Percentiles rank a stretch among this genome's conserved stretches.
Evolutionary conservation across 1,140 invertebrate species (phyloP).

Genomic region (Melanaphis sacchari): DNA sequence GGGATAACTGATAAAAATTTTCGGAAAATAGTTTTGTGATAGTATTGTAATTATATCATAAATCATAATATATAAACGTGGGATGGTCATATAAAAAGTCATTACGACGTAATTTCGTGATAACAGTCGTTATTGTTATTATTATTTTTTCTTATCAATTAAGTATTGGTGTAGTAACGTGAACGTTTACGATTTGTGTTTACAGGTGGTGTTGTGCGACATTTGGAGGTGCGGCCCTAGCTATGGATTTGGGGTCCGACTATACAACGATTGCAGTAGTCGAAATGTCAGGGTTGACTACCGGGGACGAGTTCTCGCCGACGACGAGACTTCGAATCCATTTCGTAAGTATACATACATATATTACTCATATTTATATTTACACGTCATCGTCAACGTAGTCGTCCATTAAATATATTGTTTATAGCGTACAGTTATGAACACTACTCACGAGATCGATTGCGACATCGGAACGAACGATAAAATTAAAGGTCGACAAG

Average conservation of each 20-base stretch:
- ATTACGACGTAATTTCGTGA: too few relatives aligned
- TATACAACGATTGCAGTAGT: conserved; percentile 70
- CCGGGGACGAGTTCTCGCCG: conserved; percentile 67
- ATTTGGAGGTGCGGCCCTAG: conserved; percentile 71
- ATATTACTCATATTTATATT: background rate
- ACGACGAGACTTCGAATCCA: conserved; percentile 63
- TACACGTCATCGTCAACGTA: background rate
- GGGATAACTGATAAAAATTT: background rate
- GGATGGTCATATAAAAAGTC: too few relatives aligned
- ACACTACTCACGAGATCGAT: background rate
- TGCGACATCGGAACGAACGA: background rate
- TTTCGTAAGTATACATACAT: conserved; percentile 65
- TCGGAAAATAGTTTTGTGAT: background rate
- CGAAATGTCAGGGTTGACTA: conserved; percentile 67
- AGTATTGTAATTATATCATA: background rate
- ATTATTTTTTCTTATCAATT: too few relatives aligned
- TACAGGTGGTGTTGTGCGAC: conserved; percentile 72
- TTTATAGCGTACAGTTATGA: background rate
- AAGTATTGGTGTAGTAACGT: background rate
- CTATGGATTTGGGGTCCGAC: conserved; percentile 73
- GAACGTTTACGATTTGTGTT: conserved; percentile 30
- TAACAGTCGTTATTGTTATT: background rate
- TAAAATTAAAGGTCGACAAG: conserved; percentile 3
- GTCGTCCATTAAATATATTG: background rate
- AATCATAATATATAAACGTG: too few relatives aligned